phyloP scores from a whole-genome alignment of 2,888 invertebrate species.

The Operophtera brumata region DNA sequence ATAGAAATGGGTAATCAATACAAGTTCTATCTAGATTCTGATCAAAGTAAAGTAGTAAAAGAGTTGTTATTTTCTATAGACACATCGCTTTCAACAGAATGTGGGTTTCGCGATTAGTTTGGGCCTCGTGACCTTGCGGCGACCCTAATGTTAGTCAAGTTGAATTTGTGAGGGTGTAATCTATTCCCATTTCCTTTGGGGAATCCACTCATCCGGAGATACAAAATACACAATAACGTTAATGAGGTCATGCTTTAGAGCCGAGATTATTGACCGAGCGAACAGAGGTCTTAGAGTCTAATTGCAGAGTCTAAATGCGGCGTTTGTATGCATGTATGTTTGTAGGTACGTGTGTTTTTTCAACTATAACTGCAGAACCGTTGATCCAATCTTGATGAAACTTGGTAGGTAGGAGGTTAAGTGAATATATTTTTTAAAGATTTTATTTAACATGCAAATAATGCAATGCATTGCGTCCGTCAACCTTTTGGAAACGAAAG shows the following conservation, averaged over 20 bases:
- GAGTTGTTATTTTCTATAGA: conserved; percentile 20
- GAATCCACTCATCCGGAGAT: conserved; percentile 15
- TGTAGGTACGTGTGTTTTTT: too few species aligned
- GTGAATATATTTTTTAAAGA: too few species aligned
- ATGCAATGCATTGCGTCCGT: too few species aligned
- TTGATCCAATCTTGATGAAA: too few species aligned
- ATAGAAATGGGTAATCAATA: conserved; percentile 5
- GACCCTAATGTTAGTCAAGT: conserved; percentile 18
- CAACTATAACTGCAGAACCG: too few species aligned
- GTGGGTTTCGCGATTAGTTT: conserved; percentile 20
- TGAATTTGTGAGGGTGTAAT: conserved; percentile 19
- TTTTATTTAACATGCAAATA: too few species aligned
- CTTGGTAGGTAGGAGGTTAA: too few species aligned
- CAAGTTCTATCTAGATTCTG: conserved; percentile 11
- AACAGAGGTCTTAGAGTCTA: too few species aligned
- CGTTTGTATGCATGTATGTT: too few species aligned
- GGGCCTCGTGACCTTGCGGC: conserved; percentile 13
- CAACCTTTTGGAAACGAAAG: too few species aligned
- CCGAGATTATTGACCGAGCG: conserved; percentile 2
- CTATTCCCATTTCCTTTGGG: conserved; percentile 12
- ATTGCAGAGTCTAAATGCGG: too few species aligned
- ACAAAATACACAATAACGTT: conserved; percentile 8
- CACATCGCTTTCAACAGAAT: conserved; percentile 15
- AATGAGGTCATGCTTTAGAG: conserved; percentile 9
- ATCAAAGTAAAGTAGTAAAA: conserved; percentile 13